Percentiles rank a stretch among this genome's conserved stretches.
Conservation (phyloP, 64 coral and sea anemone species). For the Cladopsammia gracilis region DNA sequence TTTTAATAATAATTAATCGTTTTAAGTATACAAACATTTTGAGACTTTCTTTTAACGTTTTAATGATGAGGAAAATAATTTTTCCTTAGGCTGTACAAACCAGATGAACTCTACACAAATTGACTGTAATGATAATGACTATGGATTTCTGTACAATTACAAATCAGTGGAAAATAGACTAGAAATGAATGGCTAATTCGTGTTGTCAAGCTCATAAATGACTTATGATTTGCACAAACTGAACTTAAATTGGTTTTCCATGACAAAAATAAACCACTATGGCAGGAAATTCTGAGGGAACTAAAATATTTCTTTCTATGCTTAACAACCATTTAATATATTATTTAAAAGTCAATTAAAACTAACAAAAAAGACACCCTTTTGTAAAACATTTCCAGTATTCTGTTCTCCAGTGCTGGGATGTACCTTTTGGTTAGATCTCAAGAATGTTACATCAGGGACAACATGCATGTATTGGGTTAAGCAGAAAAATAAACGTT, state of each 20-base stretch:
- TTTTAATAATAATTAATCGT: slow-evolving; percentile 41
- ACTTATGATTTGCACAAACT: background rate
- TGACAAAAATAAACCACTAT: background rate
- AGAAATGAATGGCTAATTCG: background rate
- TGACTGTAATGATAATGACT: background rate
- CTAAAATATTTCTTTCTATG: too few relatives aligned
- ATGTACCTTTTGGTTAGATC: too few relatives aligned
- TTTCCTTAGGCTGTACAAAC: slow-evolving; percentile 23
- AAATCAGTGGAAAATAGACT: slow-evolving; percentile 15
- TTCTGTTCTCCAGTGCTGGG: too few relatives aligned
- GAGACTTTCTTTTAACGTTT: slow-evolving; percentile 30
- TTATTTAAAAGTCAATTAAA: too few relatives aligned
- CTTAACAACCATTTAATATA: too few relatives aligned
- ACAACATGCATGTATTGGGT: too few relatives aligned
- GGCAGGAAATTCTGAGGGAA: background rate
- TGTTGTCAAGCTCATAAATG: background rate
- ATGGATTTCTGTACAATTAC: slow-evolving; percentile 34
- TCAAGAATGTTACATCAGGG: too few relatives aligned
- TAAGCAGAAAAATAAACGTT: too few relatives aligned
- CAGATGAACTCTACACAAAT: slow-evolving; percentile 25
- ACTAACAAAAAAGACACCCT: too few relatives aligned
- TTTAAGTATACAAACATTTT: slow-evolving; percentile 52
- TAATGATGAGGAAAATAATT: slow-evolving; percentile 10
- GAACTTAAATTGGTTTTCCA: background rate
- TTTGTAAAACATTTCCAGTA: too few relatives aligned